Evolutionary conservation across 2,113 vertebrate genomes (phyloP).

Genomic region (Zosterops hypoxanthus): DNA sequence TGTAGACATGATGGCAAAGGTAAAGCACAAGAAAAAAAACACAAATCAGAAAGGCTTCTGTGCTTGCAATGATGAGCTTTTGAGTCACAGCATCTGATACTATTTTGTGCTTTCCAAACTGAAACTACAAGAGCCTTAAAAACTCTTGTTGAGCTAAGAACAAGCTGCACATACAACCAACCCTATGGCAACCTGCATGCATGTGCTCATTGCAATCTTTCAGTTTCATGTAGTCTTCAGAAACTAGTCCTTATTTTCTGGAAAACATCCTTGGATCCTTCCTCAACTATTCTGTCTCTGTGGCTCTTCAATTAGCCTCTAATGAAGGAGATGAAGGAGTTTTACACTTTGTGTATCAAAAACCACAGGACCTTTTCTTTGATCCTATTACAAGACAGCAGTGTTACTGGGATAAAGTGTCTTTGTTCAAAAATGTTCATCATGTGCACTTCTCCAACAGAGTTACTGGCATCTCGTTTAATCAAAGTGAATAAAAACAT

Average conservation of each 20-base stretch:
- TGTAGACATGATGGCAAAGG: background rate
- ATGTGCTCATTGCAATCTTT: background rate
- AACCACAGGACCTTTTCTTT: background rate
- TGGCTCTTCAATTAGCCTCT: background rate
- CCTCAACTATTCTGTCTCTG: background rate
- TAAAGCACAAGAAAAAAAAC: background rate
- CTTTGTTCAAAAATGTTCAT: background rate
- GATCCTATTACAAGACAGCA: background rate
- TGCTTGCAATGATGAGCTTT: background rate
- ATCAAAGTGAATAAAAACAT: background rate
- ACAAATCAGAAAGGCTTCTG: background rate
- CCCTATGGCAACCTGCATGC: background rate
- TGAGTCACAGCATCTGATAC: background rate
- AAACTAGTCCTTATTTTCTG: fast-evolving
- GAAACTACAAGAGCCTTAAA: background rate
- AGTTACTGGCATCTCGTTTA: background rate
- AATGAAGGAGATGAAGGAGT: background rate
- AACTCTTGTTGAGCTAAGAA: background rate
- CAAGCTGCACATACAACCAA: background rate
- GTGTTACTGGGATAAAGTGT: background rate
- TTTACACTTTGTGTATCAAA: background rate
- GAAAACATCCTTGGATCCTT: background rate
- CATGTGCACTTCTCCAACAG: background rate
- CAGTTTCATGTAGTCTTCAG: background rate
- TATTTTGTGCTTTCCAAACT: background rate